Conservation (phyloP, 2,888 invertebrate species). For the Philonicus albiceps region DNA sequence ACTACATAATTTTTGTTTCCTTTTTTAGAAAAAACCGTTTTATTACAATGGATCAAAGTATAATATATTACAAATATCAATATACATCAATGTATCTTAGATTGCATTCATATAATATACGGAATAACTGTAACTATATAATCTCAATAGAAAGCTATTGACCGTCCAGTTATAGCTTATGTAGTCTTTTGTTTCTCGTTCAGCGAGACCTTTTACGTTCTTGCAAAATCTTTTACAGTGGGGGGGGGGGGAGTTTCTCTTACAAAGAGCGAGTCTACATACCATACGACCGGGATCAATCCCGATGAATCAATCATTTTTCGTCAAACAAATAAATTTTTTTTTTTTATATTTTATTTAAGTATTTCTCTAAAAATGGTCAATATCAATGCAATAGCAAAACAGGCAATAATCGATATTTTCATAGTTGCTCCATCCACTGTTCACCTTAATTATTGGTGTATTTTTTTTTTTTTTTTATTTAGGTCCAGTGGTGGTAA, state of each 20-base stretch:
- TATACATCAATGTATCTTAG: slow-evolving; percentile 33
- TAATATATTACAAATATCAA: slow-evolving; percentile 36
- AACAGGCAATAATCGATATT: slow-evolving; percentile 28
- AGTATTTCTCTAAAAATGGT: slow-evolving; percentile 30
- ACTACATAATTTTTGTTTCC: neutral
- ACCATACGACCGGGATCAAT: neutral
- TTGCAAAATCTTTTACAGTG: neutral
- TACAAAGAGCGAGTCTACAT: neutral
- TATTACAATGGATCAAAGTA: slow-evolving; percentile 29
- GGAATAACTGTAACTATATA: slow-evolving; percentile 36
- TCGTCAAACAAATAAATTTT: slow-evolving; percentile 27
- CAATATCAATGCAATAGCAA: slow-evolving; percentile 14
- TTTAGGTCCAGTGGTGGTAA: neutral
- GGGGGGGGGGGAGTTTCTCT: neutral
- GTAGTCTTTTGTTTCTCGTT: slow-evolving; percentile 17
- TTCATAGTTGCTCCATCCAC: neutral
- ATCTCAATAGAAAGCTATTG: slow-evolving; percentile 37
- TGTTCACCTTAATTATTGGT: neutral
- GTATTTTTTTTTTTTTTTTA: neutral
- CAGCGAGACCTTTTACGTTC: neutral
- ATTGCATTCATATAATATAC: slow-evolving; percentile 33
- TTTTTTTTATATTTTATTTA: neutral
- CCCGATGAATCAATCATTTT: neutral
- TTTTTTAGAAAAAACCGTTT: slow-evolving; percentile 20
- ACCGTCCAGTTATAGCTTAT: slow-evolving; percentile 19